Conservation (phyloP, 2,888 invertebrate genomes). For the Aproaerema taeniolella region DNA sequence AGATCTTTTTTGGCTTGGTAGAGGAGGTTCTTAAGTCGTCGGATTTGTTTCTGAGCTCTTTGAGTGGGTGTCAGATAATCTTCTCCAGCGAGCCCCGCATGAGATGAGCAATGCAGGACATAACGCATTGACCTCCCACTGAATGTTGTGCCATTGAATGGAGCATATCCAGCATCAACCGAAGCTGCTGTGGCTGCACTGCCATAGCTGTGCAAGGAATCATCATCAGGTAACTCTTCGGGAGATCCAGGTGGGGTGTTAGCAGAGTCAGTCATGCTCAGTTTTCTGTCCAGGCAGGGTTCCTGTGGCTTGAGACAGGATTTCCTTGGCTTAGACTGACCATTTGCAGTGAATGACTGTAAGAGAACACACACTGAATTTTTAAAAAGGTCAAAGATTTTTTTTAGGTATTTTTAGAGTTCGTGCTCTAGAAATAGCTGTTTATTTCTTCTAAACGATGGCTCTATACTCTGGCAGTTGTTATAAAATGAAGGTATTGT, state of each 20-base stretch:
- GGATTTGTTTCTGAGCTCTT: conserved; percentile 87
- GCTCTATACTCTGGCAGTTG: too few species aligned
- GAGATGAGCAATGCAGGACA: conserved; percentile 90
- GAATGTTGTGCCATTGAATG: conserved; percentile 84
- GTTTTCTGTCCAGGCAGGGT: conserved; percentile 46
- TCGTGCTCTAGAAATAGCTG: not conserved
- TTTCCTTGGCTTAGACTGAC: conserved; percentile 54
- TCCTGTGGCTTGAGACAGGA: conserved; percentile 57
- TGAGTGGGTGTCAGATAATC: conserved; percentile 94
- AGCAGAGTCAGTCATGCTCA: conserved; percentile 66
- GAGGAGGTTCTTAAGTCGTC: conserved; percentile 84
- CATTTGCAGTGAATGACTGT: conserved; percentile 66
- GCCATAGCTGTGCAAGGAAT: conserved; percentile 87
- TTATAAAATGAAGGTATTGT: too few species aligned
- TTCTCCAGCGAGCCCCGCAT: conserved; percentile 85
- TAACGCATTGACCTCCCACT: conserved; percentile 85
- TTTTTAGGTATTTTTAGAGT: too few species aligned
- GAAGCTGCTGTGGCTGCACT: conserved; percentile 88
- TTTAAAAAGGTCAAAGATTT: not conserved
- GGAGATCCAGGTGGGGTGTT: conserved; percentile 80
- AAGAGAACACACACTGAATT: conserved; percentile 23
- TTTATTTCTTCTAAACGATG: too few species aligned
- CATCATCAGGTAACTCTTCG: conserved; percentile 83
- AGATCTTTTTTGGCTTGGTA: conserved; percentile 85
- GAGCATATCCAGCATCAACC: conserved; percentile 89